phyloP scores from a whole-genome alignment of 2,113 vertebrate species.

The Archocentrus centrarchus region DNA sequence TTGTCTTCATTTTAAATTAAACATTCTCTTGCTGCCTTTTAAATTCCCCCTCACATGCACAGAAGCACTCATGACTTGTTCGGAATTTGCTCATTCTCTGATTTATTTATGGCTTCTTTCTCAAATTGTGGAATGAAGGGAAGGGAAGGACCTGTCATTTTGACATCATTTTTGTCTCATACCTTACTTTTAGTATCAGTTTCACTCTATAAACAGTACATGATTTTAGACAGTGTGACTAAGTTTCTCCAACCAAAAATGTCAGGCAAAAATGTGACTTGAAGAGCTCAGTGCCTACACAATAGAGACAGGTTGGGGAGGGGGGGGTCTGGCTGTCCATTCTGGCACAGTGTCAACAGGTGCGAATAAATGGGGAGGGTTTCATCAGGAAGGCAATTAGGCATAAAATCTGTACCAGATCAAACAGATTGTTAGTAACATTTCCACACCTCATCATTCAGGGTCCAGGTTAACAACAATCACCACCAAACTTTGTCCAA shows the following conservation, averaged over 20 bases:
- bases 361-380: too few relatives aligned
- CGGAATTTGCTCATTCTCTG: slow-evolving; percentile 24
- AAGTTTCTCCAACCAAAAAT: background rate
- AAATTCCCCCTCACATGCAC: slow-evolving; percentile 20
- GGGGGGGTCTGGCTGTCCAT: too few relatives aligned
- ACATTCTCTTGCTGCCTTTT: slow-evolving; percentile 26
- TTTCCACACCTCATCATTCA: too few relatives aligned
- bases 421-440: too few relatives aligned
- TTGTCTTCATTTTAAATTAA: slow-evolving; percentile 53
- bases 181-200: background rate
- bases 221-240: background rate
- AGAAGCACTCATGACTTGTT: background rate
- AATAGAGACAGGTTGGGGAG: background rate
- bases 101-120: slow-evolving; percentile 42
- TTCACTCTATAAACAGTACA: background rate
- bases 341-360: too few relatives aligned
- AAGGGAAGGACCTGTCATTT: background rate
- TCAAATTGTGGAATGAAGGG: background rate
- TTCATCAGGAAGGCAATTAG: too few relatives aligned
- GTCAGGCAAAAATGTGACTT: background rate
- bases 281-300: background rate
- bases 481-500: background rate
- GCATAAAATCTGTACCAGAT: too few relatives aligned
- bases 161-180: background rate
- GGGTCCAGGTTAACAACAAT: too few relatives aligned